Evolutionary conservation across 2,888 invertebrate genomes (phyloP), one percentile per base, ranked within the genome.

Genomic region (Hirtodrosophila confusa): DNA sequence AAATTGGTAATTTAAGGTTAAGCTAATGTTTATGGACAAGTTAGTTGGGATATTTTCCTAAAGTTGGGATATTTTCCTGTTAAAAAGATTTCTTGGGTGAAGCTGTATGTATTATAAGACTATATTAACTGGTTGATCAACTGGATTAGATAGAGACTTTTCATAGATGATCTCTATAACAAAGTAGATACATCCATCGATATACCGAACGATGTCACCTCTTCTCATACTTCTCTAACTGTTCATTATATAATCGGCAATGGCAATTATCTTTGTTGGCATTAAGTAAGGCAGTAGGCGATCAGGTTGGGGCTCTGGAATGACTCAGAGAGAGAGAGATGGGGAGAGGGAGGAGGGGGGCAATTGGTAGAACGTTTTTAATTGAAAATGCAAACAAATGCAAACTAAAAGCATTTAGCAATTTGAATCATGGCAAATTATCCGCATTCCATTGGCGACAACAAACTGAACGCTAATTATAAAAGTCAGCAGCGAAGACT

Each of bases 381-480:
- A 85, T 87, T 80, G 48, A 3, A 73, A 85, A 85, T 80, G 78
- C 82, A 87, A 85, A 85, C 87, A 85, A 74, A 74, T 87, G 69
- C n/a, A n/a, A n/a, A n/a, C n/a, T n/a, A 74, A 74, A 74, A 68
- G 69, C 74, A 69, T 88, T 85, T 69, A 69, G 74, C 73, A 75
- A 79, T 86, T 78, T 75, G 61, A 80, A 86, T 86, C 84, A 70
- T 78, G 61, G 74, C 83, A 77, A 89, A 88, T 86, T 83, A 86
- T 80, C 75, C 86, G 75, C 86, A 84, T 84, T 84, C 84, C 84
- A 48, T 24, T 65, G 67, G 36, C 64, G 50, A 41, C 40, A 49
- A 51, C 47, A 47, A 57, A 64, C 43, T 47, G 62, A 62, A 50
- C 53, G 73, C 58, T 88, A 83, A 86, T 83, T 88, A 76, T 51